These are phyloP conservation scores for Pseudomugil tenellus DNA, from an alignment of 2,797 vertebrate genomes.

Conservation along the genomic window DNA sequence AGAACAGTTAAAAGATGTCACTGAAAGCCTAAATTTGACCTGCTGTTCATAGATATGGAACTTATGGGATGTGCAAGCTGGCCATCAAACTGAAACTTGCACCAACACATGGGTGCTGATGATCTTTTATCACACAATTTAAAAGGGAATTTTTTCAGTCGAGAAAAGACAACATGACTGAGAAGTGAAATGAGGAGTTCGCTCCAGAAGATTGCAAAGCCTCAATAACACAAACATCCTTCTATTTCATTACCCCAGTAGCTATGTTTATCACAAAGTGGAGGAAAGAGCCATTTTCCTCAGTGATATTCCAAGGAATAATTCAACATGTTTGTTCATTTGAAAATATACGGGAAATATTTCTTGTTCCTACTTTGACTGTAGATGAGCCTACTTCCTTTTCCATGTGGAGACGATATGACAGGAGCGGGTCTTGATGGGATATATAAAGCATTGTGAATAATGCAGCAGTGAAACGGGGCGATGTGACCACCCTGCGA, in stretches of 20 bases:
- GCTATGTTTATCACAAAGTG: slow-evolving; percentile 15
- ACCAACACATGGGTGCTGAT: not conserved
- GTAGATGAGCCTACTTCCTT: slow-evolving; percentile 26
- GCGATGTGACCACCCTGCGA: slow-evolving; percentile 59
- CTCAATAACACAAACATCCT: slow-evolving; percentile 34
- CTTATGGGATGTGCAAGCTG: not conserved
- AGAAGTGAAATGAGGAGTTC: not conserved
- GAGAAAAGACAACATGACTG: slow-evolving; percentile 1
- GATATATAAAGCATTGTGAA: slow-evolving; percentile 64
- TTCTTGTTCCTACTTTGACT: slow-evolving; percentile 4
- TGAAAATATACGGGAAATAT: not conserved
- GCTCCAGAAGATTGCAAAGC: slow-evolving; percentile 42
- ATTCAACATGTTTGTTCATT: slow-evolving; percentile 5
- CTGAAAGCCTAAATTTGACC: no score
- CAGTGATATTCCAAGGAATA: slow-evolving; percentile 6
- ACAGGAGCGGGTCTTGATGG: slow-evolving; percentile 31
- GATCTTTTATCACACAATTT: not conserved
- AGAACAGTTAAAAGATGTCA: no score
- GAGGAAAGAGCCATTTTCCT: not conserved
- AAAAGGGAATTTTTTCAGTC: not conserved
- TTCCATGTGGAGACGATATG: slow-evolving; percentile 30
- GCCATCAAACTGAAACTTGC: not conserved
- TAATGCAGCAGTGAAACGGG: slow-evolving; percentile 70
- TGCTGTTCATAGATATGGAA: not conserved
- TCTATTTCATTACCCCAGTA: slow-evolving; percentile 2